Percentiles rank a stretch among this genome's conserved stretches.
Conservation (phyloP, 2,113 vertebrate species). For the Eira barbara region DNA sequence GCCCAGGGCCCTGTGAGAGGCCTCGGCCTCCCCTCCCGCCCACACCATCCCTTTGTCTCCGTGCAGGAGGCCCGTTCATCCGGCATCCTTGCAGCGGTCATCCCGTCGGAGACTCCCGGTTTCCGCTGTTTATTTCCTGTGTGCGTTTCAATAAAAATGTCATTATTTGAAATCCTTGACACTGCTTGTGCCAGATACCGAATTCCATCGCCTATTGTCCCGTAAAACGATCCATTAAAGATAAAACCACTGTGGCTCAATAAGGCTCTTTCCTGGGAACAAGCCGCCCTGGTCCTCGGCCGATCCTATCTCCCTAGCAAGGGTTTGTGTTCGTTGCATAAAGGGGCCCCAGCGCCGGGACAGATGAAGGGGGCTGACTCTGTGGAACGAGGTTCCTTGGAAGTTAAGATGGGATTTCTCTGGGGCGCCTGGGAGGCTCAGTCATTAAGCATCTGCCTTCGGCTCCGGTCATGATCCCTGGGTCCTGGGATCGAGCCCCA, state of each 20-base stretch:
- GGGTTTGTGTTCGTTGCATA: background rate
- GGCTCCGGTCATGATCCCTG: too few species aligned
- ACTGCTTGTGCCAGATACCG: conserved; percentile 62
- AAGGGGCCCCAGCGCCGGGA: background rate
- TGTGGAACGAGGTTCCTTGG: fast-evolving
- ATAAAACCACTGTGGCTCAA: conserved; percentile 50
- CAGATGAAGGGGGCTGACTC: background rate
- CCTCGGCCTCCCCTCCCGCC: background rate
- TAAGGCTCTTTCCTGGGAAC: conserved; percentile 36
- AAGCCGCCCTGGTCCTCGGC: conserved; percentile 1
- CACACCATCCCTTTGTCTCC: background rate
- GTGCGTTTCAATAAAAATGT: conserved; percentile 69
- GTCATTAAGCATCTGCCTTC: too few species aligned
- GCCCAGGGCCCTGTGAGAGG: background rate
- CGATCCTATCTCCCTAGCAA: conserved; percentile 49
- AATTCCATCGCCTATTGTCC: conserved; percentile 62
- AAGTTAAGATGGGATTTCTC: background rate
- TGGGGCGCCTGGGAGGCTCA: too few species aligned
- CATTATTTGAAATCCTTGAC: conserved; percentile 70
- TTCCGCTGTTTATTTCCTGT: background rate
- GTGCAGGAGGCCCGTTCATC: background rate
- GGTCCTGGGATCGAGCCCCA: too few species aligned
- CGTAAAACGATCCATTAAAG: conserved; percentile 66
- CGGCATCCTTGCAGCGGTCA: background rate
- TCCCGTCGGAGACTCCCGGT: background rate